Conservation (phyloP, 2,797 vertebrate genomes). For the Lepilemur ruficaudatus region DNA sequence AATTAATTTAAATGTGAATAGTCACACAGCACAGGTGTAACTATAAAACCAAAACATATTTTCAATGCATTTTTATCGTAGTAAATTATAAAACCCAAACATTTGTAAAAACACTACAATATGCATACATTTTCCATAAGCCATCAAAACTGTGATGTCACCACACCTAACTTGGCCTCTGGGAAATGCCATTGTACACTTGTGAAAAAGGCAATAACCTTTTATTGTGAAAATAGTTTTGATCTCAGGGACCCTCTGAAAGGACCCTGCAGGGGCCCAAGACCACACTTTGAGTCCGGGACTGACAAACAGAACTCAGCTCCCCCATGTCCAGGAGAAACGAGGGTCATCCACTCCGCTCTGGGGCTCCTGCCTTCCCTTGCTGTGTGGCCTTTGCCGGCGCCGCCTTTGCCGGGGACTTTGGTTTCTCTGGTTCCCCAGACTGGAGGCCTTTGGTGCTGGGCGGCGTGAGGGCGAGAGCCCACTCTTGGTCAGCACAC, state of each 20-base stretch:
- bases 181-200: neutral
- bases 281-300: neutral
- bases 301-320: neutral
- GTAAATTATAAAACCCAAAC: neutral
- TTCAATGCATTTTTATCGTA: neutral
- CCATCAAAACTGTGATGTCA: neutral
- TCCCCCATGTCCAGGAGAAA: neutral
- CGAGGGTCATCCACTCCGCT: no score
- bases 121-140: neutral
- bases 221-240: conserved; percentile 19
- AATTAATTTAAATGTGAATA: neutral
- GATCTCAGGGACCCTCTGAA: neutral
- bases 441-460: conserved; percentile 37
- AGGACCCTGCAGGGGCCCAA: neutral
- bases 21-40: neutral
- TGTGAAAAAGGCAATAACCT: neutral
- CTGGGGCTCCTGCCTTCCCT: conserved; percentile 59
- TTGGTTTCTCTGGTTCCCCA: neutral
- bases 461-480: neutral
- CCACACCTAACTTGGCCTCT: neutral
- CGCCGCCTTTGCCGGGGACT: neutral
- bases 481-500: neutral
- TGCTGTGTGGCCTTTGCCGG: neutral
- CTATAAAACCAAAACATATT: neutral
- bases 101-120: neutral